Percentiles rank a stretch among this genome's conserved stretches.
phyloP scores from a whole-genome alignment of 92 coral and sea anemone species.

The Bergia puertoricense region DNA sequence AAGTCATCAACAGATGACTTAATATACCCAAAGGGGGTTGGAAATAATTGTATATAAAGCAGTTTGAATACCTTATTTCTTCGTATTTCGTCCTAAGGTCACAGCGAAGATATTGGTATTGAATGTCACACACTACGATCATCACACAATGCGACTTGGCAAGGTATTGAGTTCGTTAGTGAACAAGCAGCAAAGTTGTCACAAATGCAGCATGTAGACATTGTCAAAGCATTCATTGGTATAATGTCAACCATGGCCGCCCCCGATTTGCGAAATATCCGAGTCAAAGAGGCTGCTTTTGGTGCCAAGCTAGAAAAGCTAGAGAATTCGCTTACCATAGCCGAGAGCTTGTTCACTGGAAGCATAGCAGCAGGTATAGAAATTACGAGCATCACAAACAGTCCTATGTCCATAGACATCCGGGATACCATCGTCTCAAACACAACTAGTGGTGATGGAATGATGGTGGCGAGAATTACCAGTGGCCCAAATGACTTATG shows the following conservation, averaged over 20 bases:
- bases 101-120: too few species aligned
- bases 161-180: slow-evolving; percentile 4
- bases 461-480: too few species aligned
- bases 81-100: too few species aligned
- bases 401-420: slow-evolving; percentile 22
- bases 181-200: slow-evolving; percentile 34
- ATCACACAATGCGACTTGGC: too few species aligned
- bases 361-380: slow-evolving; percentile 52
- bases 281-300: slow-evolving; percentile 31
- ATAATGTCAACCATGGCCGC: slow-evolving; percentile 36
- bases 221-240: slow-evolving; percentile 53
- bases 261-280: slow-evolving; percentile 52
- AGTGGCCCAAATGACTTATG: too few species aligned
- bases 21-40: too few species aligned
- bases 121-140: too few species aligned
- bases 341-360: slow-evolving; percentile 40
- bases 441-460: too few species aligned
- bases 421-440: slow-evolving; percentile 43
- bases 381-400: slow-evolving; percentile 11
- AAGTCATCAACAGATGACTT: too few species aligned
- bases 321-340: slow-evolving; percentile 50
- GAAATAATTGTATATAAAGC: too few species aligned
- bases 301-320: slow-evolving; percentile 42
- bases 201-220: slow-evolving; percentile 46
- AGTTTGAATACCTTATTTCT: too few species aligned